Evolutionary conservation across 2,113 vertebrate genomes (phyloP).

Genomic region (Brachionichthys hirsutus): DNA sequence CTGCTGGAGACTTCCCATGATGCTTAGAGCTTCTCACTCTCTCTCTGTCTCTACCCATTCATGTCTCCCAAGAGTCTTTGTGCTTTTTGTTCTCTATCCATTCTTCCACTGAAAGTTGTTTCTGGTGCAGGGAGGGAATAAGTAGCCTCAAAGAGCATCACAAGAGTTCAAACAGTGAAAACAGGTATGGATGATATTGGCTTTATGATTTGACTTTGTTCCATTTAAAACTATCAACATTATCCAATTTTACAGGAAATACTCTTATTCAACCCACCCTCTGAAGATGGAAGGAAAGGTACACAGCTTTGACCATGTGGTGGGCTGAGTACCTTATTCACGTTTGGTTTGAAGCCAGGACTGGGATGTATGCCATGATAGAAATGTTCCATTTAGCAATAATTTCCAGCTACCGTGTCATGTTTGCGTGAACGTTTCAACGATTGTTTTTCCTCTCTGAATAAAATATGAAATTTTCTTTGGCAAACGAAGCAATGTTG

Average conservation of each 20-base stretch:
- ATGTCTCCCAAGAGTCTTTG: no score
- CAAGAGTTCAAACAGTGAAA: neutral
- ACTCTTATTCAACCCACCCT: neutral
- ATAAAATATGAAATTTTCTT: conserved; percentile 6
- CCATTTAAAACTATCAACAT: neutral
- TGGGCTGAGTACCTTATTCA: conserved; percentile 1
- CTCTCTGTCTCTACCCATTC: no score
- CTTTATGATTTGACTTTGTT: no score
- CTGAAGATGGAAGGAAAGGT: conserved; percentile 7
- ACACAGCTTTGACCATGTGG: conserved; percentile 3
- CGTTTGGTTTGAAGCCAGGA: conserved; percentile 11
- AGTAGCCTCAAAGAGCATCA: neutral
- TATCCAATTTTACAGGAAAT: conserved; percentile 4
- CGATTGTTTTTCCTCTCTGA: neutral
- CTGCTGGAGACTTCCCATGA: no score
- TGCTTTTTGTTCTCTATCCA: conserved; percentile 11
- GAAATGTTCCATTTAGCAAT: neutral
- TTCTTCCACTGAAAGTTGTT: conserved; percentile 14
- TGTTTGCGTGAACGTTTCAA: conserved; percentile 19
- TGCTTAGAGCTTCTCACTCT: no score
- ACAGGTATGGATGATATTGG: neutral
- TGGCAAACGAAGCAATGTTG: neutral
- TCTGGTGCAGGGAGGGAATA: neutral
- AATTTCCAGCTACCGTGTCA: neutral
- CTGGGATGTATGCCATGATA: conserved; percentile 18